Evolutionary conservation across 2,113 vertebrate species (phyloP).

Genomic region (Gymnogyps californianus): DNA sequence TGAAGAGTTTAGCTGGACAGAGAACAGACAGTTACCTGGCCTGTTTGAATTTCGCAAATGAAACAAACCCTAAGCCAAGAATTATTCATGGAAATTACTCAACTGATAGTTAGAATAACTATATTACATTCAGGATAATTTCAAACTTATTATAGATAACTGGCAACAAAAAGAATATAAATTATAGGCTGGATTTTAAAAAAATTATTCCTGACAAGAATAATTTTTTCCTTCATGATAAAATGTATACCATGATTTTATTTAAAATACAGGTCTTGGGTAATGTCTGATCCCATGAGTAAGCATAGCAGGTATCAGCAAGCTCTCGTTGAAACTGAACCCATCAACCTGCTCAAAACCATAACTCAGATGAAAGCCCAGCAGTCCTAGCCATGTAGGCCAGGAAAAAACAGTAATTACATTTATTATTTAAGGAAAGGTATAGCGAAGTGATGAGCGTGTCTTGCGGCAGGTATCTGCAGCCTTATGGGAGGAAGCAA

Average conservation of each 20-base stretch:
- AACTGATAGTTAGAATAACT: not conserved
- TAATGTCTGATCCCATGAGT: not conserved
- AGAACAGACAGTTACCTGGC: not conserved
- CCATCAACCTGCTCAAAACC: not conserved
- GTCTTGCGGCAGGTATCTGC: not conserved
- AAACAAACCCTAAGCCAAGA: not conserved
- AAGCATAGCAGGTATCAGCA: not conserved
- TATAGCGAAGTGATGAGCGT: not conserved
- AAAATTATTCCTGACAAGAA: not conserved
- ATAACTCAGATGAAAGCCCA: not conserved
- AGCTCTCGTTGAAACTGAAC: not conserved
- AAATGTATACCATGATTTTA: not conserved
- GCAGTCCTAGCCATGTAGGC: not conserved
- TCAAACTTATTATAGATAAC: not conserved
- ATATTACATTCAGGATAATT: not conserved
- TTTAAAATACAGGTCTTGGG: not conserved
- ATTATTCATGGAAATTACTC: not conserved
- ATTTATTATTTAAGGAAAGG: slow-evolving; percentile 19
- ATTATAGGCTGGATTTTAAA: not conserved
- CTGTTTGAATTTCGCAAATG: not conserved
- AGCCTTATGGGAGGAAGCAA: not conserved
- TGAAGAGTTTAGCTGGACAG: not conserved
- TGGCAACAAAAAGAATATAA: not conserved
- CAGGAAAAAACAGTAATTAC: not conserved
- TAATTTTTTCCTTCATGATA: not conserved